Base-by-base conservation (phyloP, 2,113 vertebrate species). In the Amphiprion percula region DNA sequence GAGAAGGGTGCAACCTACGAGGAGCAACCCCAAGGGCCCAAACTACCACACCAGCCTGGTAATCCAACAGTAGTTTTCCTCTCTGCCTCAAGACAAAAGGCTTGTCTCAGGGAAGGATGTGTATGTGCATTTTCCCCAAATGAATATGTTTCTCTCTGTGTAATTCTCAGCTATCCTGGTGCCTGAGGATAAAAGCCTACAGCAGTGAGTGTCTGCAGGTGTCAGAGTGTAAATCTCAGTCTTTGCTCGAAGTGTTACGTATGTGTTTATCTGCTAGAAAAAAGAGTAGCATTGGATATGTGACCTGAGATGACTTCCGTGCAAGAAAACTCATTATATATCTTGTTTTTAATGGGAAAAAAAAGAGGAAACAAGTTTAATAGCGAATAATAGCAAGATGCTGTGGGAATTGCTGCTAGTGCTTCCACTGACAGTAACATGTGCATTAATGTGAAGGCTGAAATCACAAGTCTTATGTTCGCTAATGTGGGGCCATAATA, bases 121-220 rank as follows among this genome's bases (percentile, higher is more conserved):
- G 28, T 71, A 64, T 65, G 61, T 75, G 83, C 79, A 28, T 6
- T 21, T 87, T 86, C 73, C 87, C 76, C 68, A 87, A 76, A 80
- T 82, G 68, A 92, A 90, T 80, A 75, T 0, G 23, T 79, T 81
- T 83, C 77, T 86, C 68, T 83, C 33, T 67, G 23, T 79, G 56
- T 86, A 56, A 86, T 83, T 87, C 74, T 73, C 61, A 49, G 68
- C 77, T 77, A 70, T 85, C 68, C 52, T 77, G 77, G 63, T 77
- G 87, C 83, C 88, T 59, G 76, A 73, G 87, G 85, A 89, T 80
- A 88, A 87, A 87, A 87, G 73, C 83, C 83, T 84, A 71, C 66
- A 89, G 78, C 83, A 68, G 74, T 44, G 74, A 62, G 33, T 71
- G 60, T 71, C 63, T 75, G 76, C 21, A 28, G 39, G 53, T 68